Evolutionary conservation across 2,797 vertebrate genomes (phyloP).

Genomic region (Megalops cyprinoides): DNA sequence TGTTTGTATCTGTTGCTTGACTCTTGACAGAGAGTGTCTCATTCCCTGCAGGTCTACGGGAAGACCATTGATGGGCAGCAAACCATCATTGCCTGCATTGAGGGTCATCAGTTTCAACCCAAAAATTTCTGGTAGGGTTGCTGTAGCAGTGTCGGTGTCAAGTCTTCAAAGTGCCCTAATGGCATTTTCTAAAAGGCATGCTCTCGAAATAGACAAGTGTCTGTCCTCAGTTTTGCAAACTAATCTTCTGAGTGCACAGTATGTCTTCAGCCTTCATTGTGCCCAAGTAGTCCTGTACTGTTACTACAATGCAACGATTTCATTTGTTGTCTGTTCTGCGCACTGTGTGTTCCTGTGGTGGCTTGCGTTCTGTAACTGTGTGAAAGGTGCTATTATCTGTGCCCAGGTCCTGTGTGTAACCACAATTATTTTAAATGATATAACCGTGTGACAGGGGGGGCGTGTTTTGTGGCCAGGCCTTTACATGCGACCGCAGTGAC

Average conservation of each 20-base stretch:
- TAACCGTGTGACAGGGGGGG: too few species aligned
- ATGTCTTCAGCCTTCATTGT: too few species aligned
- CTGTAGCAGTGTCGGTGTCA: not conserved
- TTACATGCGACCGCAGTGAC: too few species aligned
- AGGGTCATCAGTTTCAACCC: conserved; percentile 94
- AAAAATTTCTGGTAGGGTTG: conserved; percentile 90
- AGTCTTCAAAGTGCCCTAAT: not conserved
- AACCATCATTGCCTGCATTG: conserved; percentile 94
- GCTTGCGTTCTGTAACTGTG: not conserved
- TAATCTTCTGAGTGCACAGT: too few species aligned
- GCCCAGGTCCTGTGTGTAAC: not conserved
- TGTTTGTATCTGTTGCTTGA: not conserved
- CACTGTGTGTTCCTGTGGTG: not conserved
- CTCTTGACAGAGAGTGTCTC: conserved; percentile 13
- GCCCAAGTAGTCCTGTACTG: not conserved
- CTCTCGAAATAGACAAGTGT: not conserved
- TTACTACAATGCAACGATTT: not conserved
- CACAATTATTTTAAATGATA: too few species aligned
- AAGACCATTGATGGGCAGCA: conserved; percentile 93
- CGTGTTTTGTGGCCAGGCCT: too few species aligned
- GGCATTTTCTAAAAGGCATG: not conserved
- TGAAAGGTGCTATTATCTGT: not conserved
- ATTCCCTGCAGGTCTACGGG: conserved; percentile 83
- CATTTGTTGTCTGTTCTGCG: not conserved
- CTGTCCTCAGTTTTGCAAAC: not conserved